Conservation (phyloP, 2,888 invertebrate species). For the Fragum fragum region DNA sequence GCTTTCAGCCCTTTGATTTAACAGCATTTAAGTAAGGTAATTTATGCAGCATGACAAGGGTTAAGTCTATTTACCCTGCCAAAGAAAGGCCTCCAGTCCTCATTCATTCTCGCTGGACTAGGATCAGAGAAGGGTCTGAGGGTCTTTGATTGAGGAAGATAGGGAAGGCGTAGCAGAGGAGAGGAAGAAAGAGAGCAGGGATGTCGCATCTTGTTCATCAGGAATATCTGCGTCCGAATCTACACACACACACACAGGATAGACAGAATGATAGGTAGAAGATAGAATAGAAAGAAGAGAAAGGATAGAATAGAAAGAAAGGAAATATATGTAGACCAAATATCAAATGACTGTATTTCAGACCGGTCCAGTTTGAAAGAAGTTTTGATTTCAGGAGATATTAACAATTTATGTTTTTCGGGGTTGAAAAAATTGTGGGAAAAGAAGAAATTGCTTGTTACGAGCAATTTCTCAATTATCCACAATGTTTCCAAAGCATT, state of each 20-base stretch:
- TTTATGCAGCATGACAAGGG: too few species aligned
- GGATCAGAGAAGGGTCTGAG: slow-evolving; percentile 53
- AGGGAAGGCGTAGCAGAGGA: slow-evolving; percentile 40
- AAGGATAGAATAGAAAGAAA: slow-evolving; percentile 5
- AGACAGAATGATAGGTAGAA: slow-evolving; percentile 33
- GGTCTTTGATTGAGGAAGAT: slow-evolving; percentile 42
- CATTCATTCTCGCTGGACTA: slow-evolving; percentile 53
- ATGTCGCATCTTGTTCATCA: slow-evolving; percentile 15
- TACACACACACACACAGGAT: slow-evolving; percentile 30
- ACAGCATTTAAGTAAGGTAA: too few species aligned
- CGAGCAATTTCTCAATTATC: background rate
- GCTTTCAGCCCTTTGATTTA: too few species aligned
- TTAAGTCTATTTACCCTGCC: slow-evolving; percentile 63
- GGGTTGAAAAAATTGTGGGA: background rate
- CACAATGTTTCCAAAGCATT: background rate
- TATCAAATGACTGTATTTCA: background rate
- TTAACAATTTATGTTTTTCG: background rate
- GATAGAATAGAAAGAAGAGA: background rate
- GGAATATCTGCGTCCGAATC: slow-evolving; percentile 34
- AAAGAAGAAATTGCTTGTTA: slow-evolving; percentile 10
- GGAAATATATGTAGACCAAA: background rate
- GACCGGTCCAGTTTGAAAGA: background rate
- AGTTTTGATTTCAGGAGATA: too few species aligned
- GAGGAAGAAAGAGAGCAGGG: background rate
- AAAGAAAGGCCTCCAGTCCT: slow-evolving; percentile 57